These are phyloP conservation scores for Taeniopygia guttata DNA, from an alignment of 2,797 vertebrate genomes.

Conservation along the genomic window DNA sequence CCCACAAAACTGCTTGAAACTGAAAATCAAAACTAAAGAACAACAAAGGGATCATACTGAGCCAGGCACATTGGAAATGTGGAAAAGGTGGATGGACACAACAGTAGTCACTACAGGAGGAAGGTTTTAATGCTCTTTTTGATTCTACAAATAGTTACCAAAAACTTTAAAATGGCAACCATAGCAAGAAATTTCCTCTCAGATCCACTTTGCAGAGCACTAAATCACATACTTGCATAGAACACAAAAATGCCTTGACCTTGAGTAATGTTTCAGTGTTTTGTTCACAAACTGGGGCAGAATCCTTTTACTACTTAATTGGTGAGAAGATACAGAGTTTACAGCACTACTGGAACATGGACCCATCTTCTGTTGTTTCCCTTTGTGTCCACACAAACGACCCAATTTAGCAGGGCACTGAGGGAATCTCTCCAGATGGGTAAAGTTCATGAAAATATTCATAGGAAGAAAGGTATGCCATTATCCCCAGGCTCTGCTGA, in stretches of 20 bases:
- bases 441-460: slow-evolving; percentile 65
- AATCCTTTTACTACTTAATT: background rate
- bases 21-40: background rate
- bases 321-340: background rate
- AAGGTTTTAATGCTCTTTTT: background rate
- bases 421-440: slow-evolving; percentile 49
- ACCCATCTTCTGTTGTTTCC: slow-evolving; percentile 7
- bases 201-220: background rate
- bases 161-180: background rate
- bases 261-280: background rate
- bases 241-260: background rate
- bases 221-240: background rate
- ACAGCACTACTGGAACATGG: background rate
- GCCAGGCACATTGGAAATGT: background rate
- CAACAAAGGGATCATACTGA: background rate
- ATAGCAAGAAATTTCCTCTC: background rate
- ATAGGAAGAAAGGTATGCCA: slow-evolving; percentile 51
- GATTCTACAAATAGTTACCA: background rate
- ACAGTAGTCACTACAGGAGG: background rate
- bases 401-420: slow-evolving; percentile 25
- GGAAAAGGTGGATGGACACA: background rate
- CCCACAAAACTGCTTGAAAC: background rate
- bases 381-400: slow-evolving; percentile 14
- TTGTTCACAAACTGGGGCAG: background rate
- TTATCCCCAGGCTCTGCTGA: slow-evolving; percentile 30